phyloP scores from a whole-genome alignment of 2,113 vertebrate species.

The Rhipidura dahli region DNA sequence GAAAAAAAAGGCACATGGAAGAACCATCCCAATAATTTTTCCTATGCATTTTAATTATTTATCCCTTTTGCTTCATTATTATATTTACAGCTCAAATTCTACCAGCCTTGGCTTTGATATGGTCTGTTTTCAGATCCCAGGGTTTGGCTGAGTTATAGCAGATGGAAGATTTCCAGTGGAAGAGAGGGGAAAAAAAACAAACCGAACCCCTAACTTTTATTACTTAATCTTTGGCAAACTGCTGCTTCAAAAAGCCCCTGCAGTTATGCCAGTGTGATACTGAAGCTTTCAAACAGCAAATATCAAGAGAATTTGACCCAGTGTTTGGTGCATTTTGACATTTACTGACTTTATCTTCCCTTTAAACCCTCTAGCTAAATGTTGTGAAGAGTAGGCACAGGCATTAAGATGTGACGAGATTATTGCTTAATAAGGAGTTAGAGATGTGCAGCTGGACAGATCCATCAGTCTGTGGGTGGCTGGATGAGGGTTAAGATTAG shows the following conservation, averaged over 20 bases:
- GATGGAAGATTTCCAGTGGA: background rate
- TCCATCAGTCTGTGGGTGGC: background rate
- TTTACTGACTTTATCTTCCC: background rate
- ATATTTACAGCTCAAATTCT: background rate
- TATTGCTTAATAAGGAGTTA: background rate
- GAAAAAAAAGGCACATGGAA: background rate
- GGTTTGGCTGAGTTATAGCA: background rate
- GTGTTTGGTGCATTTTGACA: background rate
- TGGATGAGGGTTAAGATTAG: background rate
- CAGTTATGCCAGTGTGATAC: background rate
- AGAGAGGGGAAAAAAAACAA: background rate
- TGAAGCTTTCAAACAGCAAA: background rate
- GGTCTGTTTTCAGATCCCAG: background rate
- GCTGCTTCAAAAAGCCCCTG: background rate
- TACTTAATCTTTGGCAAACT: background rate
- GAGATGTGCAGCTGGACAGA: background rate
- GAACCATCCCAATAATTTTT: background rate
- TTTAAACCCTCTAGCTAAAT: background rate
- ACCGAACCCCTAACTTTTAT: background rate
- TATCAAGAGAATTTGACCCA: background rate
- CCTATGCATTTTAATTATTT: background rate
- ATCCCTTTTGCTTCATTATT: background rate
- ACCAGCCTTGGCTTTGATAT: background rate
- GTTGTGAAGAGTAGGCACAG: background rate
- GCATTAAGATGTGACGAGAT: background rate